Conservation (phyloP, 2,888 invertebrate species). For the Trachelus tabidus region DNA sequence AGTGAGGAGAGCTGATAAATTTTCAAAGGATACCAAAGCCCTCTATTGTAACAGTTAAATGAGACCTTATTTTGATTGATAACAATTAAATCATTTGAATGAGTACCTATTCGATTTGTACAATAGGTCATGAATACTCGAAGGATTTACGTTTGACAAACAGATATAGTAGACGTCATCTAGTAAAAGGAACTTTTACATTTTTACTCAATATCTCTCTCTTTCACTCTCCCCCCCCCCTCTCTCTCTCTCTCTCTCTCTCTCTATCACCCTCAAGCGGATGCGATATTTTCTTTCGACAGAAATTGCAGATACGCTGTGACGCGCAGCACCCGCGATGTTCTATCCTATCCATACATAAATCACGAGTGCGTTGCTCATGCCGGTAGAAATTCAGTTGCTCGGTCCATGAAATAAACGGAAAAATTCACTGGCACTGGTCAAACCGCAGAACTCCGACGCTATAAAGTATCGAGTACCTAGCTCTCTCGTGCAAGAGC, state of each 20-base stretch:
- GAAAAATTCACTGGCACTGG: slow-evolving; percentile 35
- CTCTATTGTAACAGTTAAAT: neutral
- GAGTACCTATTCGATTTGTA: neutral
- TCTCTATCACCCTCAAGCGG: neutral
- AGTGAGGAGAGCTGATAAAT: neutral
- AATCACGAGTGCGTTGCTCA: slow-evolving; percentile 22
- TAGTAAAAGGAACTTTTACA: neutral
- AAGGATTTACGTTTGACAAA: neutral
- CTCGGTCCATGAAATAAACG: slow-evolving; percentile 10
- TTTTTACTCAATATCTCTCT: neutral
- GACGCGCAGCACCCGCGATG: slow-evolving; percentile 5
- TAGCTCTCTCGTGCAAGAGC: neutral
- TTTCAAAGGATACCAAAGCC: neutral
- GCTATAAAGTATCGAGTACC: slow-evolving; percentile 43
- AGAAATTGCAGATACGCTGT: neutral
- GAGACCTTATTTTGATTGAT: too few species aligned
- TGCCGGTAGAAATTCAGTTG: slow-evolving; percentile 24
- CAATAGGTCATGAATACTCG: neutral
- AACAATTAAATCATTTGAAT: neutral
- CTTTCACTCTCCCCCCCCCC: neutral
- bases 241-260: neutral
- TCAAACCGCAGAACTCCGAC: slow-evolving; percentile 37
- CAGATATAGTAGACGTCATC: neutral
- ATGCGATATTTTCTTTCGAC: neutral
- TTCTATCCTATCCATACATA: slow-evolving; percentile 22